Evolutionary conservation across 1,140 invertebrate genomes (phyloP).

Genomic region (Drosophila kanapiae): DNA sequence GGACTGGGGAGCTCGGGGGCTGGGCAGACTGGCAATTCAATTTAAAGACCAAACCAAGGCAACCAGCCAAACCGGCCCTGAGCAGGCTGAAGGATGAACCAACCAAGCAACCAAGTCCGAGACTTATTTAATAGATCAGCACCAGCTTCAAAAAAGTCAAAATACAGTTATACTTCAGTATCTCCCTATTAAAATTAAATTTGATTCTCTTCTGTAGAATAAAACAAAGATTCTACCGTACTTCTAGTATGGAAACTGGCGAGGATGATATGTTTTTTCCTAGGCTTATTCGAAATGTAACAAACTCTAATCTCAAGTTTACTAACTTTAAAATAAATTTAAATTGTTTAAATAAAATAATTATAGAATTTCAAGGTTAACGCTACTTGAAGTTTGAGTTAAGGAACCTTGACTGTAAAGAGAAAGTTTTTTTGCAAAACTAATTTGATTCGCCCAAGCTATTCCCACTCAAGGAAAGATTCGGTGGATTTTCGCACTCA

Average conservation of each 20-base stretch:
- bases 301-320: no score
- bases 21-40: constrained; percentile 51
- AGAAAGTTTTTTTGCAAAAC: constrained; percentile 40
- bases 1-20: not conserved
- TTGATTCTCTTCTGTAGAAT: not conserved
- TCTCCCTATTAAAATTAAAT: not conserved
- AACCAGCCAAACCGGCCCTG: constrained; percentile 26
- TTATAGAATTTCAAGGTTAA: no score
- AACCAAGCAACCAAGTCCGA: not conserved
- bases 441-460: constrained; percentile 64
- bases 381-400: no score
- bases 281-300: no score
- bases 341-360: no score
- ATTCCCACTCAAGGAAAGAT: constrained; percentile 26
- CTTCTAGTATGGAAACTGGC: no score
- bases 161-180: not conserved
- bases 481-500: constrained; percentile 57
- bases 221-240: not conserved
- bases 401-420: not conserved
- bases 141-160: not conserved
- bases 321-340: no score
- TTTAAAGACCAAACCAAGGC: constrained; percentile 58
- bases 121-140: constrained; percentile 23
- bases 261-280: no score
- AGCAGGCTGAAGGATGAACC: constrained; percentile 34